Base-by-base conservation (phyloP, 2,797 vertebrate species). In the Sandelia bainsii region DNA sequence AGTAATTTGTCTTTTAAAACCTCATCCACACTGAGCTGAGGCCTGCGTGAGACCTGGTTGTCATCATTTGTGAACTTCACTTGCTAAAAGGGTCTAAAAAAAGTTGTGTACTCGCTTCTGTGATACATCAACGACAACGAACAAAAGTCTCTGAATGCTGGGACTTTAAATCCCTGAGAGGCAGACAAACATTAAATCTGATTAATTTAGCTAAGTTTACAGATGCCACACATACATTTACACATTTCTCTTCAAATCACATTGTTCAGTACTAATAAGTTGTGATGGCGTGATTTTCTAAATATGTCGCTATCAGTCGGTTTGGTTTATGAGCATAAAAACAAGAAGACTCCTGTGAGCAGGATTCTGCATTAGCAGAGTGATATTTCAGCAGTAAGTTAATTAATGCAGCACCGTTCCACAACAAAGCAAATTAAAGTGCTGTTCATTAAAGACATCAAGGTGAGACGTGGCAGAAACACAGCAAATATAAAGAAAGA, bases 1-100 rank as follows among this genome's bases (percentile, higher is more conserved):
- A 49, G 40, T 23, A 22, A 58, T 73, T 65, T 62, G 62, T 62
- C 56, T 46, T 34, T 37, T 48, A n/a, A 58, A 69, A 54, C 61
- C 48, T 23, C n/a, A 4, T 42, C 45, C 59, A 45, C 48, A 0
- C 39, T 13, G 48, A 81, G 69, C 57, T 8, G 1, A 59, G 22
- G 34, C 25, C 54, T 32, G 56, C 12, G 14, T 9, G 44, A 59
- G 45, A 5, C 71, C 50, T 4, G 11, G 45, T 19, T 58, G 39
- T 60, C 58, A 19, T 2, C 48, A 0, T 10, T 17, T 11, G 39
- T 0, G 13, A 34, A 34, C 68, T 39, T 65, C 39, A 11, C 4
- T 6, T 37, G 4, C 37, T 46, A 8, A 51, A 65, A 27, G 25
- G 52, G 59, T 52, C n/a, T 25, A 39, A 32, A 9, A 57, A 45